Evolutionary conservation across 2,113 vertebrate genomes (phyloP).

Genomic region (Ameiurus melas): DNA sequence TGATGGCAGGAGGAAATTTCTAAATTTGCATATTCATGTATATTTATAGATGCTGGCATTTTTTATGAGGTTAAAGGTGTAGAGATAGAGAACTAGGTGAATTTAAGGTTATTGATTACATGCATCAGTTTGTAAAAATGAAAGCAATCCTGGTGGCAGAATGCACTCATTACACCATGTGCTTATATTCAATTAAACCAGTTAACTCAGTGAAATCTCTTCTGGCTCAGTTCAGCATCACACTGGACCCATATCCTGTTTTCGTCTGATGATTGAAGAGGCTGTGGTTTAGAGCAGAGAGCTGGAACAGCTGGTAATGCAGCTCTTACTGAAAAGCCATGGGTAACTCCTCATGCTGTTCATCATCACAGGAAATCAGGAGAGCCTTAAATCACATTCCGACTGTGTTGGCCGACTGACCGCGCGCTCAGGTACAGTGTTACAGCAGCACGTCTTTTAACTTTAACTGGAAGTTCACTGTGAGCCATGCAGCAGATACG

Average conservation of each 20-base stretch:
- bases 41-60: not conserved
- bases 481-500: not conserved
- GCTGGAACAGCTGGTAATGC: constrained; percentile 67
- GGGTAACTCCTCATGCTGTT: not conserved
- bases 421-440: not conserved
- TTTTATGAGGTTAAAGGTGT: not conserved
- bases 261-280: constrained; percentile 73
- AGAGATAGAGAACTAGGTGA: not conserved
- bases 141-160: not conserved
- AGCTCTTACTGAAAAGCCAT: not conserved
- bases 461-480: not conserved
- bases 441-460: not conserved
- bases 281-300: constrained; percentile 71
- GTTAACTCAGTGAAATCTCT: constrained; percentile 71
- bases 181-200: not conserved
- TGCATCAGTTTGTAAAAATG: not conserved
- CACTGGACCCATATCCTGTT: constrained; percentile 67
- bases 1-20: not conserved
- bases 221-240: constrained; percentile 56
- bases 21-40: not conserved
- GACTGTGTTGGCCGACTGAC: not conserved
- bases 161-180: not conserved
- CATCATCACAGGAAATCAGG: not conserved
- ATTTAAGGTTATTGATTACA: not conserved
- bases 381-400: not conserved